Conservation (phyloP, 2,888 invertebrate genomes). For the Acanthosepion lycidas region DNA sequence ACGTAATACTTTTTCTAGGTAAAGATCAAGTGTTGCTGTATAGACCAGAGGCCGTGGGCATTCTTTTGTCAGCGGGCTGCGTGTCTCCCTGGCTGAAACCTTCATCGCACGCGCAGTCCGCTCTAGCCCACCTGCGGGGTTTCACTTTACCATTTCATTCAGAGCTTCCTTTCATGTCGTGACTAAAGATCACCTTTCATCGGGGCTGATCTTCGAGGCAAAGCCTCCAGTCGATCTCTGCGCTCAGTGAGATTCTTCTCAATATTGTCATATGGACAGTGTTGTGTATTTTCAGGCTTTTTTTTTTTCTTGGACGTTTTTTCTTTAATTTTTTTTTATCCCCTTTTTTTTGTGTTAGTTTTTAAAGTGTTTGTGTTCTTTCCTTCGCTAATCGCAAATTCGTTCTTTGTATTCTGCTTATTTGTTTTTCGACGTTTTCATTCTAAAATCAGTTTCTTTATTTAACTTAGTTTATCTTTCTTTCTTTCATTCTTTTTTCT, state of each 20-base stretch:
- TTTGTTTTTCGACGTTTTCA: no score
- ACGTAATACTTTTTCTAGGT: not conserved
- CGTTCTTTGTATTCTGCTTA: no score
- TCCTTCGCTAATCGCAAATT: no score
- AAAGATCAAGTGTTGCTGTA: slow-evolving; percentile 12
- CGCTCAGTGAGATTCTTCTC: not conserved
- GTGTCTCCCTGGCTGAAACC: not conserved
- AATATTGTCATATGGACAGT: not conserved
- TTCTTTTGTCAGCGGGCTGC: not conserved
- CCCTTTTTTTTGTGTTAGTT: no score
- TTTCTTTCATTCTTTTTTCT: no score
- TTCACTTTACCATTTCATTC: not conserved
- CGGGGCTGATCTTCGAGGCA: not conserved
- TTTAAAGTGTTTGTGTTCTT: no score
- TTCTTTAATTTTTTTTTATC: not conserved
- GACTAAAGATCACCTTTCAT: not conserved
- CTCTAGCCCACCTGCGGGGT: not conserved
- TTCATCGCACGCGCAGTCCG: not conserved
- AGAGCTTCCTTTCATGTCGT: not conserved
- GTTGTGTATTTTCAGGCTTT: not conserved
- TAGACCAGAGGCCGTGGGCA: not conserved
- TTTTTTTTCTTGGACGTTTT: not conserved
- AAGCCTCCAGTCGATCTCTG: not conserved
- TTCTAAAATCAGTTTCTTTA: no score
- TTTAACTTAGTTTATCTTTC: no score